Evolutionary conservation across 2,797 vertebrate species (phyloP), one percentile per base, ranked within the genome.

Genomic region (Parotocinclus haroldoi): DNA sequence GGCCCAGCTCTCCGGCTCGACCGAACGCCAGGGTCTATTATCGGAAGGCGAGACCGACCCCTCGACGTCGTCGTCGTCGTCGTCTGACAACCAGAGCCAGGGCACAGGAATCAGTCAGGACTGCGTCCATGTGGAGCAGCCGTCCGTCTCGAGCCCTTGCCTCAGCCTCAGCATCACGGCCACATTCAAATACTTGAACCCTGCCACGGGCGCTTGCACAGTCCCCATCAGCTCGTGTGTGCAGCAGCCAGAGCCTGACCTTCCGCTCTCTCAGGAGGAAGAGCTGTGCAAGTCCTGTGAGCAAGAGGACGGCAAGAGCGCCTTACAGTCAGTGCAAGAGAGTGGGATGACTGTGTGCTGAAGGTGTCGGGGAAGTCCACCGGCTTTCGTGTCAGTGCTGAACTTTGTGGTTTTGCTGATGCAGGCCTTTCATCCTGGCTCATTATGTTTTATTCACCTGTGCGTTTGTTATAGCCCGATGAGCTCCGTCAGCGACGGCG

Each of bases 281-380:
- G 77, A 83, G 74, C 74, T 74, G 3, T 70, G 77, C 51, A 76
- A 79, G 64, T 66, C 74, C n/a, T 84, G 84, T 16, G 82, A 87
- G 72, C 85, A 89, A 70, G 89, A 91, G 66, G 81, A 72, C 0
- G 85, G 85, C 37, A 87, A 89, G 73, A 74, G 79, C 7, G 76
- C 78, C 0, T 58, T 78, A 18, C 67, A 69, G 49, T 84, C 86
- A 51, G 85, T 86, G 38, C 80, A 84, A 67, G 89, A 89, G 76
- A 84, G 76, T 52, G 45, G 45, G 48, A 16, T 54, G 62, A 59
- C 53, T 44, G 16, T 53, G 13, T 72, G 16, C 58, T 71, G 54
- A 84, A 40, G 52, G 60, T 19, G 8, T 45, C 9, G 65, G 64
- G 59, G 38, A 66, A 63, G 38, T 66, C 54, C 62, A 0, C 27